Percentiles rank a stretch among this genome's conserved stretches.
phyloP scores from a whole-genome alignment of 2,888 invertebrate genomes.

The Chymomyza caudatula region DNA sequence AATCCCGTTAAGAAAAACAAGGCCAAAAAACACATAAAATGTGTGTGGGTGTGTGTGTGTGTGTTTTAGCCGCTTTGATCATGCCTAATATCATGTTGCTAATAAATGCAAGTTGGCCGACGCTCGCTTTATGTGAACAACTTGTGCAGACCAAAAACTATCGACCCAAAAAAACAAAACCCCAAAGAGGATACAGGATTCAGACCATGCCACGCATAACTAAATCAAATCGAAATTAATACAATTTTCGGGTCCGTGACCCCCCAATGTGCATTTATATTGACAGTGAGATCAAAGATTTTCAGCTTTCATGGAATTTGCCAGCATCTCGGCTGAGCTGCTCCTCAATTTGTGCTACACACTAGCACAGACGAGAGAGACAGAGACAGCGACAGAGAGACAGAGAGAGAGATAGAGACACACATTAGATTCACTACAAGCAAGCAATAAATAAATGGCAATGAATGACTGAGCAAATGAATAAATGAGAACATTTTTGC shows the following conservation, averaged over 20 bases:
- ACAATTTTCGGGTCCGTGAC: constrained; percentile 56
- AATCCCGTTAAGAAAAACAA: constrained; percentile 8
- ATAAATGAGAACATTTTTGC: constrained; percentile 72
- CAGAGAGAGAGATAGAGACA: constrained; percentile 1
- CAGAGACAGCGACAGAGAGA: not conserved
- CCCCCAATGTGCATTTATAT: not conserved
- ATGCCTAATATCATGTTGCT: too few species aligned
- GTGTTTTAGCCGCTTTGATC: not conserved
- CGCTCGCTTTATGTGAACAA: too few species aligned
- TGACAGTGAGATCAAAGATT: constrained; percentile 7
- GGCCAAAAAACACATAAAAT: constrained; percentile 31
- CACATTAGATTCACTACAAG: constrained; percentile 11
- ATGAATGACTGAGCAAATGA: constrained; percentile 72
- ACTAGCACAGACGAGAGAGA: not conserved
- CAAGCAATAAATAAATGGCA: constrained; percentile 72
- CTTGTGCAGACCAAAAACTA: constrained; percentile 21
- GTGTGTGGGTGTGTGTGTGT: not conserved
- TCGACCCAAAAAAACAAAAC: constrained; percentile 33
- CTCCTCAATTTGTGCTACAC: not conserved
- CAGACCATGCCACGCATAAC: constrained; percentile 31
- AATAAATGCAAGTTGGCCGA: too few species aligned
- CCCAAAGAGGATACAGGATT: not conserved
- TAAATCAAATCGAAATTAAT: constrained; percentile 68
- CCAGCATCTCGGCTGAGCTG: not conserved
- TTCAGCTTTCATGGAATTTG: not conserved